phyloP scores from a whole-genome alignment of 2,113 vertebrate species.

The Trematomus loennbergii region DNA sequence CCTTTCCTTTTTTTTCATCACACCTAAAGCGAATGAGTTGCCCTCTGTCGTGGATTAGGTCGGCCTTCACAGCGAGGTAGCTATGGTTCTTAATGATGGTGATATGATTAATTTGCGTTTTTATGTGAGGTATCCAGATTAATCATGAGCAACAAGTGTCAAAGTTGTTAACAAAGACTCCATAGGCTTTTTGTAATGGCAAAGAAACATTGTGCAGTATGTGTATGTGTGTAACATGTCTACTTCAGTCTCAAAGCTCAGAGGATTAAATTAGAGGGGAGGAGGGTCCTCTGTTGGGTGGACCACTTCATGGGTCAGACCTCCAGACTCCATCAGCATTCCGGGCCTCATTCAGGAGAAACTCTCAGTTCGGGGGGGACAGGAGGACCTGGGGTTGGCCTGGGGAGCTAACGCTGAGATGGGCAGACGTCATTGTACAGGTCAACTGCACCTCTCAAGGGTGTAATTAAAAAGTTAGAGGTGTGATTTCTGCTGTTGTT shows the following conservation, averaged over 20 bases:
- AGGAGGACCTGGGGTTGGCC: slow-evolving; percentile 59
- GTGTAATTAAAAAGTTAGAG: slow-evolving; percentile 77
- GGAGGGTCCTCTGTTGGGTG: slow-evolving; percentile 49
- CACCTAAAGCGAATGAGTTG: too few species aligned
- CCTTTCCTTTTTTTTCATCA: too few species aligned
- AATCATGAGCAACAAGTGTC: too few species aligned
- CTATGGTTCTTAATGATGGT: too few species aligned
- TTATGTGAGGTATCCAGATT: too few species aligned
- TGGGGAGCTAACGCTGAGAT: slow-evolving; percentile 45
- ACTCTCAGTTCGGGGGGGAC: slow-evolving; percentile 39
- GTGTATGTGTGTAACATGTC: background rate
- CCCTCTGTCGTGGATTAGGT: too few species aligned
- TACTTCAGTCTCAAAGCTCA: slow-evolving; percentile 66
- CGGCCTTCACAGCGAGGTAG: too few species aligned
- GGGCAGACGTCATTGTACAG: slow-evolving; percentile 45
- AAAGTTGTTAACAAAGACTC: background rate
- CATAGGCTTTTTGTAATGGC: background rate
- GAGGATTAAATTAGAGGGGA: slow-evolving; percentile 79
- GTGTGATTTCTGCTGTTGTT: slow-evolving; percentile 64
- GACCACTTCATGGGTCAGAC: slow-evolving; percentile 60
- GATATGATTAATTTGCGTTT: too few species aligned
- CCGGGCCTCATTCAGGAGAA: slow-evolving; percentile 44
- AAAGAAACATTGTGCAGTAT: background rate
- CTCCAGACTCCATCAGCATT: slow-evolving; percentile 59
- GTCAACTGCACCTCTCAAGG: slow-evolving; percentile 69